Base-by-base conservation (phyloP, 2,113 vertebrate genomes). In the Oophaga pumilio region DNA sequence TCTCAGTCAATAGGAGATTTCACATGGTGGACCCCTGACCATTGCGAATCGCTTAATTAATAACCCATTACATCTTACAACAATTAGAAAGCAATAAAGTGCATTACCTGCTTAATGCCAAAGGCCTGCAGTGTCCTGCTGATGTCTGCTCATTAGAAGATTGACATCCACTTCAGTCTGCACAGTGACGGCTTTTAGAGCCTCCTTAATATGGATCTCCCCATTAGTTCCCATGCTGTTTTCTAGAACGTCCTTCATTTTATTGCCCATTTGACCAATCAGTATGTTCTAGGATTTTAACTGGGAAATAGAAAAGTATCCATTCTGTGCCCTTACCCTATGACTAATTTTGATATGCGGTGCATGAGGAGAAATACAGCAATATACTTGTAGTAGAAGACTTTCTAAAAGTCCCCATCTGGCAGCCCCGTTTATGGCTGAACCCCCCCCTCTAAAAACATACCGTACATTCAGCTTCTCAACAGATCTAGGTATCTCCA, bases 61-160 rank as follows among this genome's bases (percentile, higher is more conserved):
- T 64, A 49, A 82, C 33, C 56, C 28, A 50, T 64, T 64, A 49
- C 33, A 20, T 82, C 59, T 64, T 66, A 33, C 56, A 50, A 64
- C 59, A 49, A 82, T 59, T 64, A 59, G 79, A 82, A 82, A 33
- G 79, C 56, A 33, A 66, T 79, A n/a, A 59, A 79, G 77, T 59
- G 26, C 26, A 24, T 22, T 57, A 79, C 76, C 76, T 56, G 76
- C 52, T 10, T 52, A n/a, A 22, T 26, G 53, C 76, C 76, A 50
- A 43, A 22, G 74, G 74, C 74, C 20, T 9, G 43, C 18, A 2
- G 50, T 18, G 20, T 76, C 50, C 74, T 43, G 76, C 76, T 78
- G 50, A 78, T 78, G 28, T 28, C 24, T 73, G 69, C 69, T 73
- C 11, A 20, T 73, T 73, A 26, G 52, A 22, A 22, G 24, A 50